Percentiles rank a stretch among this genome's conserved stretches.
phyloP scores from a whole-genome alignment of 2,888 invertebrate genomes.

The Xestia ashworthii region DNA sequence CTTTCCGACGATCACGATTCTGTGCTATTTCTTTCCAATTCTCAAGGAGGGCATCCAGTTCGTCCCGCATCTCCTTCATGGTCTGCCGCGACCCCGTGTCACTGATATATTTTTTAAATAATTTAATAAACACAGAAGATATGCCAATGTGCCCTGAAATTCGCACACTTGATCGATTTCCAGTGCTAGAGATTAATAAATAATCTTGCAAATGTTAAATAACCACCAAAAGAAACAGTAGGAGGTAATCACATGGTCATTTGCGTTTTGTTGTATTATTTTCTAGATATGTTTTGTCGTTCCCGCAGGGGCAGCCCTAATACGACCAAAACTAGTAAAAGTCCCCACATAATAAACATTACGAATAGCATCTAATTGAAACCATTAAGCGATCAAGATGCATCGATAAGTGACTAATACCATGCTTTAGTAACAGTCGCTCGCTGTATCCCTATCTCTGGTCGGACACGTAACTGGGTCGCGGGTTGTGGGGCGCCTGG shows the following conservation, averaged over 20 bases:
- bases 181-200: neutral
- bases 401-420: slow-evolving; percentile 60
- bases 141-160: neutral
- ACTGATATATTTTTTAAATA: too few relatives aligned
- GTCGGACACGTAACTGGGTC: slow-evolving; percentile 80
- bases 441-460: slow-evolving; percentile 65
- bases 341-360: slow-evolving; percentile 49
- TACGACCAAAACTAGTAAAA: slow-evolving; percentile 19
- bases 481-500: slow-evolving; percentile 69
- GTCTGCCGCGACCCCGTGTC: too few relatives aligned
- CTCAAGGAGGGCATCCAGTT: too few relatives aligned
- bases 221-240: neutral
- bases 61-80: too few relatives aligned
- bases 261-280: neutral
- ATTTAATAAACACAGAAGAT: neutral
- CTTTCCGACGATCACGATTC: too few relatives aligned
- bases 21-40: too few relatives aligned
- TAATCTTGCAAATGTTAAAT: neutral
- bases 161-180: neutral
- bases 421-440: slow-evolving; percentile 60
- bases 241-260: neutral
- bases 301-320: slow-evolving; percentile 4
- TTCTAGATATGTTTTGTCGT: neutral
- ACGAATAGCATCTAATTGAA: slow-evolving; percentile 52
- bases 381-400: slow-evolving; percentile 62